Evolutionary conservation across 2,797 vertebrate species (phyloP).

Genomic region (Notamacropus eugenii): DNA sequence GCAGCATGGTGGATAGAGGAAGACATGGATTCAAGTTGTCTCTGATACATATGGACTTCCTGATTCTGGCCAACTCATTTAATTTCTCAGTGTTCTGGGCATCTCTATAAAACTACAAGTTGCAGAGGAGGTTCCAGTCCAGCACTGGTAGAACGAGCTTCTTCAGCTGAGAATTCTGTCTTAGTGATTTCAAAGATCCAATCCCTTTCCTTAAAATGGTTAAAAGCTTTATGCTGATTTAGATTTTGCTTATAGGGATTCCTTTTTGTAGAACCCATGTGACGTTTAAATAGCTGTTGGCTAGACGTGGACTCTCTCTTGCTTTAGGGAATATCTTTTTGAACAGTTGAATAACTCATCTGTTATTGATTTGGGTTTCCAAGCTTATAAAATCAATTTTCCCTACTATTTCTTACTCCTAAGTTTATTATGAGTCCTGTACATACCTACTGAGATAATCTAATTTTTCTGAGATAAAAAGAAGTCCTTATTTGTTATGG

Average conservation of each 20-base stretch:
- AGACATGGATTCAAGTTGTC: not conserved
- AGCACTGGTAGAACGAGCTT: not conserved
- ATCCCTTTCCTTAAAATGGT: not conserved
- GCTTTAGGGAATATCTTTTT: not conserved
- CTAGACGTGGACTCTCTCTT: not conserved
- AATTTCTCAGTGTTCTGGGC: not conserved
- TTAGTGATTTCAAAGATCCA: not conserved
- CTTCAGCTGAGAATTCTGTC: not conserved
- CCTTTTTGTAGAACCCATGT: not conserved
- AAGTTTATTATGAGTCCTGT: not conserved
- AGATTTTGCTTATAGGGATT: not conserved
- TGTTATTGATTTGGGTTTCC: not conserved
- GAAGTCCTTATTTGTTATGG: not conserved
- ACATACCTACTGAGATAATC: not conserved
- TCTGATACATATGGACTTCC: not conserved
- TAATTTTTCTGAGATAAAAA: not conserved
- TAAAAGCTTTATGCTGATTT: not conserved
- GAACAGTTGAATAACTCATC: not conserved
- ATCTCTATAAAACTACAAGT: not conserved
- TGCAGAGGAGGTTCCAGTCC: not conserved
- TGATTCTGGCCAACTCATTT: not conserved
- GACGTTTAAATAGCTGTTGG: not conserved
- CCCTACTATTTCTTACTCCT: not conserved
- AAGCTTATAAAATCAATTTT: not conserved
- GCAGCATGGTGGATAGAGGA: not conserved